Evolutionary conservation across 1,140 invertebrate genomes (phyloP).

Genomic region (Drosophila seguyi): DNA sequence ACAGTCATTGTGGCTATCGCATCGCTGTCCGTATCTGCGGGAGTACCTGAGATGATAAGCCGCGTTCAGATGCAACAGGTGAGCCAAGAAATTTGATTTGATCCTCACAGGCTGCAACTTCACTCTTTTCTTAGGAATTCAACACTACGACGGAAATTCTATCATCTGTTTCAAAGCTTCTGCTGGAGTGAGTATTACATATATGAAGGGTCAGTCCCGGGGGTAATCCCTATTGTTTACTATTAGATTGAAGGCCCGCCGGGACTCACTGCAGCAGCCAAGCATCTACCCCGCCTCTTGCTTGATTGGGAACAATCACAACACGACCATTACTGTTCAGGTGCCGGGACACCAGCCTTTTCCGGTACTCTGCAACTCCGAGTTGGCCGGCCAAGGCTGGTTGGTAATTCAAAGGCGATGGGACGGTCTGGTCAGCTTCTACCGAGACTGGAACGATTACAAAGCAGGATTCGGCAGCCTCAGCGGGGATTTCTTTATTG

Average conservation of each 20-base stretch:
- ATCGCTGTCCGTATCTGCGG: background rate
- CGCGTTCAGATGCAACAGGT: conserved; percentile 10
- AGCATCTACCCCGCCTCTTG: conserved; percentile 18
- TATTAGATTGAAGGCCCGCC: conserved; percentile 10
- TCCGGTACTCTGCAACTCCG: conserved; percentile 73
- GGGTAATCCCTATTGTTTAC: background rate
- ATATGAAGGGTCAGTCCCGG: background rate
- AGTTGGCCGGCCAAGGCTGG: conserved; percentile 85
- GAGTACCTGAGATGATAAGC: background rate
- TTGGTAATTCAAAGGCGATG: conserved; percentile 87
- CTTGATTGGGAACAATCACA: background rate
- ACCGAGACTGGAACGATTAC: conserved; percentile 87
- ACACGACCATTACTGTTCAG: conserved; percentile 5
- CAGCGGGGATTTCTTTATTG: conserved; percentile 88
- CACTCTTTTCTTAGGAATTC: background rate
- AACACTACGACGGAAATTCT: background rate
- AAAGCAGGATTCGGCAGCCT: conserved; percentile 87
- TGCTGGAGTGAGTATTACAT: conserved; percentile 17
- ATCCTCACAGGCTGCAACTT: background rate
- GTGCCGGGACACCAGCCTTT: conserved; percentile 23
- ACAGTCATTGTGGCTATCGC: conserved; percentile 10
- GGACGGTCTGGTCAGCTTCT: conserved; percentile 88
- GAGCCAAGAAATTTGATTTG: background rate
- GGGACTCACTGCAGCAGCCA: conserved; percentile 7
- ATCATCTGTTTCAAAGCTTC: conserved; percentile 17